Evolutionary conservation across 2,113 vertebrate species (phyloP).

Genomic region (Herpetotheres cachinnans): DNA sequence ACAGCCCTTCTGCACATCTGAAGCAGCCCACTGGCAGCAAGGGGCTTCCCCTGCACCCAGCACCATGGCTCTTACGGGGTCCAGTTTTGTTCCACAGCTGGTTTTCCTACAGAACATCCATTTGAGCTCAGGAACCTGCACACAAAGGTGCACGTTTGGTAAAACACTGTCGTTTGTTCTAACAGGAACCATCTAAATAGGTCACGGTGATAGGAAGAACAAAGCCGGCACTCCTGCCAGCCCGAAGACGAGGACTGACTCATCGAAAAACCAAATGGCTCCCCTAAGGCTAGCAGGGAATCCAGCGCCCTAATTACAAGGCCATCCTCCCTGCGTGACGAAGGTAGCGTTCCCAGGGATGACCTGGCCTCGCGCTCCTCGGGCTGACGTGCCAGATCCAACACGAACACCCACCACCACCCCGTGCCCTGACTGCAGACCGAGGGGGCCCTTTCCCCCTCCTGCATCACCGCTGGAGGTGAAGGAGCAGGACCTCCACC

Average conservation of each 20-base stretch:
- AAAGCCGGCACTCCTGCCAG: neutral
- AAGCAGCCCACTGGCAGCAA: accelerated
- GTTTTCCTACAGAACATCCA: neutral
- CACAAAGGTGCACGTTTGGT: accelerated
- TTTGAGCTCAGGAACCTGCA: neutral
- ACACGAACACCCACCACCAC: neutral
- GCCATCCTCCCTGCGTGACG: neutral
- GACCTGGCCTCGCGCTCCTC: neutral
- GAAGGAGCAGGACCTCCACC: neutral
- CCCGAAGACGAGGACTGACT: neutral
- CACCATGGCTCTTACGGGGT: accelerated
- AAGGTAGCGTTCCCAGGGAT: neutral
- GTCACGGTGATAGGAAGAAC: accelerated
- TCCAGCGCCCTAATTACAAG: neutral
- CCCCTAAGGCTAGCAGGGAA: neutral
- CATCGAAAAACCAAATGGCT: neutral
- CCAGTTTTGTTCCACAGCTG: accelerated
- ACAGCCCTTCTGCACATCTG: neutral
- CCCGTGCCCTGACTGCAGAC: too few relatives aligned
- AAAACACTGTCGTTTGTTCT: accelerated
- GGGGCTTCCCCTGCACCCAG: neutral
- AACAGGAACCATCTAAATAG: neutral
- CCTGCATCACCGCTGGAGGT: neutral
- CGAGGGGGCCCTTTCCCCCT: neutral
- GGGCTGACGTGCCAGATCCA: accelerated